phyloP scores from a whole-genome alignment of 2,888 invertebrate genomes.

The Poecilus cupreus region DNA sequence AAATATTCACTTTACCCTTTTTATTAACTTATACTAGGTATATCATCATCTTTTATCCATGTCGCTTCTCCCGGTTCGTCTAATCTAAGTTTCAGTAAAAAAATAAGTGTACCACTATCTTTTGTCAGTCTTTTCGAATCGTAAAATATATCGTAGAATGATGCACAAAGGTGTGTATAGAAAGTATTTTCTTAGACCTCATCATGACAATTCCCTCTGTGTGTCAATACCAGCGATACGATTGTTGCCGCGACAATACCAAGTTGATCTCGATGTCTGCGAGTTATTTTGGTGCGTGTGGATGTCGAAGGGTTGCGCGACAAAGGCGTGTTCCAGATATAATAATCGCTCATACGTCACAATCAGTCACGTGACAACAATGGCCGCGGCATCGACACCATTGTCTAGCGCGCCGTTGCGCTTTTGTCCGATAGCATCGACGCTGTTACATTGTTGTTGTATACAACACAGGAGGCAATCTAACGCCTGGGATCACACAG shows the following conservation, averaged over 20 bases:
- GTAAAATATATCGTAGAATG: too few relatives aligned
- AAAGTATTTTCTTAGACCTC: too few relatives aligned
- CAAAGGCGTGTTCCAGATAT: constrained; percentile 59
- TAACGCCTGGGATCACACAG: constrained; percentile 22
- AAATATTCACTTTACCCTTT: too few relatives aligned
- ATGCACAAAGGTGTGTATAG: too few relatives aligned
- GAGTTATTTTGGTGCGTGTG: constrained; percentile 27
- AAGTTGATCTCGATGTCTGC: constrained; percentile 1
- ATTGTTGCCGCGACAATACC: constrained; percentile 46
- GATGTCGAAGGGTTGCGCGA: constrained; percentile 48
- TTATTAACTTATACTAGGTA: too few relatives aligned
- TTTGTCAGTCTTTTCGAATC: too few relatives aligned
- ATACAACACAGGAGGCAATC: constrained; percentile 22
- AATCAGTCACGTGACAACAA: constrained; percentile 70
- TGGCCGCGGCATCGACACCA: constrained; percentile 63
- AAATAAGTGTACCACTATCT: too few relatives aligned
- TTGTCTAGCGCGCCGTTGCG: constrained; percentile 60
- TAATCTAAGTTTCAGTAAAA: too few relatives aligned
- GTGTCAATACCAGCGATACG: constrained; percentile 37
- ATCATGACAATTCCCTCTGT: too few relatives aligned
- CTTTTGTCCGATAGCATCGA: constrained; percentile 62
- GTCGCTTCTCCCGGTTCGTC: too few relatives aligned
- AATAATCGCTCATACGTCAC: constrained; percentile 70
- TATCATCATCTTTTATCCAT: too few relatives aligned
- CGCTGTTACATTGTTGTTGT: constrained; percentile 46